Evolutionary conservation across 1,140 invertebrate genomes (phyloP).

Genomic region (Varroa destructor): DNA sequence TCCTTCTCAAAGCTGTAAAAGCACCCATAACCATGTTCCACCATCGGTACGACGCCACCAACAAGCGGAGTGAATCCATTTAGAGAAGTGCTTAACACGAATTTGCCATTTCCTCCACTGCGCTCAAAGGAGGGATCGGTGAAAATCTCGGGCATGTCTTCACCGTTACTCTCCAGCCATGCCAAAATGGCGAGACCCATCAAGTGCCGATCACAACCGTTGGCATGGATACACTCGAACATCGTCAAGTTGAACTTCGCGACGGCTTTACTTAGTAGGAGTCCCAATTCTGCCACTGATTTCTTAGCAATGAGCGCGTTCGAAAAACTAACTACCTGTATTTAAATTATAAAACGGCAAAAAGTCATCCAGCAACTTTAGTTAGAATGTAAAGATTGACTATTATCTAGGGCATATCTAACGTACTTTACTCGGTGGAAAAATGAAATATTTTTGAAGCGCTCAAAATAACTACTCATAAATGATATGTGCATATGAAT

Average conservation of each 20-base stretch:
- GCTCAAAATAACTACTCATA: too few species aligned
- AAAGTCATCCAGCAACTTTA: background rate
- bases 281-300: slow-evolving; percentile 30
- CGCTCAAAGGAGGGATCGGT: slow-evolving; percentile 46
- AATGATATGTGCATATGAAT: too few species aligned
- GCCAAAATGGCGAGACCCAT: slow-evolving; percentile 45
- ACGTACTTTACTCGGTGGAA: too few species aligned
- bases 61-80: slow-evolving; percentile 48
- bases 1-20: slow-evolving; percentile 48
- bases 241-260: slow-evolving; percentile 40
- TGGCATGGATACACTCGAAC: slow-evolving; percentile 38
- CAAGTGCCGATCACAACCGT: slow-evolving; percentile 47
- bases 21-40: slow-evolving; percentile 49
- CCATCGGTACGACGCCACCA: slow-evolving; percentile 51
- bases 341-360: slow-evolving; percentile 28
- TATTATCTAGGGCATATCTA: too few species aligned
- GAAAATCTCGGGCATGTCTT: slow-evolving; percentile 46
- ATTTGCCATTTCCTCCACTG: slow-evolving; percentile 53
- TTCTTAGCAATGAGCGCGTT: background rate
- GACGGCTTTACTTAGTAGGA: slow-evolving; percentile 38
- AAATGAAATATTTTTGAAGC: too few species aligned
- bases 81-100: slow-evolving; percentile 50
- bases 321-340: slow-evolving; percentile 1
- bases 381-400: too few species aligned
- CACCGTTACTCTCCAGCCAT: slow-evolving; percentile 41